Evolutionary conservation across 2,797 vertebrate genomes (phyloP), one percentile per base, ranked within the genome.

Genomic region (Antennarius maculatus): DNA sequence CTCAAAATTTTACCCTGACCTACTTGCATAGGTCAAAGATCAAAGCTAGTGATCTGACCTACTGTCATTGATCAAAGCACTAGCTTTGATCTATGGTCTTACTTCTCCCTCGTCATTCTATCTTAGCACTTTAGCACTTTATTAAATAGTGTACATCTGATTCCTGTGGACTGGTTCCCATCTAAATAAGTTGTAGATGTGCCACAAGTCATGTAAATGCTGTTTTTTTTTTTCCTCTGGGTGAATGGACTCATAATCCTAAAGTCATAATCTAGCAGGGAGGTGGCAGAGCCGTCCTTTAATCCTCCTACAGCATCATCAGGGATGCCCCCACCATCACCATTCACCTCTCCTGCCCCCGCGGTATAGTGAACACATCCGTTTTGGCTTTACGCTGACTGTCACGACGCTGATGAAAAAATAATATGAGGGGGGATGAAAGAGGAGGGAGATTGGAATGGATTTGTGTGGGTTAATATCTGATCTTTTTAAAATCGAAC

Each of bases 341-440:
- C 2, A 23, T 6, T 43, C 46, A 17, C 7, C 9, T 31, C 37
- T 9, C 12, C 17, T 3, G n/a, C 27, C 59, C 41, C 42, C 2
- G 3, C 15, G 15, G 18, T 51, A 87, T 51, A 87, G 68, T 80
- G 71, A 86, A 86, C 52, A 82, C 80, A 87, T 89, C 80, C 69
- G 82, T 63, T 86, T 63, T 42, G 77, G 74, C 71, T 85, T 82
- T 76, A 61, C 4, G 3, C 27, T 9, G 27, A 41, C 56, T 43
- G 50, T 48, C 46, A 14, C 61, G 51, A 16, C 37, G 69, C 53
- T 62, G 61, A 65, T 46, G 37, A 48, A 29, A 41, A 70, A 60
- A 28, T 31, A 29, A 37, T 23, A 66, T 27, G 59, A 57, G 18
- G 37, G 37, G 48, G 47, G 23, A 52, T 3, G 9, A 61, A 61